phyloP scores from a whole-genome alignment of 2,113 vertebrate species.

The Syrrhaptes paradoxus region DNA sequence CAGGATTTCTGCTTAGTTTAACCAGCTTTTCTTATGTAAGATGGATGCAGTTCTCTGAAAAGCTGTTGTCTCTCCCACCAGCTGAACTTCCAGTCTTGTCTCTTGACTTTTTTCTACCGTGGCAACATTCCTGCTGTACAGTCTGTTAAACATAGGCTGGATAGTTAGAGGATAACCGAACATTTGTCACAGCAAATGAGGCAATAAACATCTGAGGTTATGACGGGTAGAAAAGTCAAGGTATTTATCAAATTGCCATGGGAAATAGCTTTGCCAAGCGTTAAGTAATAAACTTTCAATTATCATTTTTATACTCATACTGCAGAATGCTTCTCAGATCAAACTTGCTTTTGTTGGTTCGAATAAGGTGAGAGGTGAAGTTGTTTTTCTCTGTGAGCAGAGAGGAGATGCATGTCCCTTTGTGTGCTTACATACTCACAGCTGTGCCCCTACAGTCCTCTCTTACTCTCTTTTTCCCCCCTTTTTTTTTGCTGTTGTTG shows the following conservation, averaged over 20 bases:
- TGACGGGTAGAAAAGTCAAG: slow-evolving; percentile 32
- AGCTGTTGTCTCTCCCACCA: not conserved
- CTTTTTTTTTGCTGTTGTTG: not conserved
- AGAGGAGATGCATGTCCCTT: not conserved
- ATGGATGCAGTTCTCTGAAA: not conserved
- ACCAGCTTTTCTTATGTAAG: not conserved
- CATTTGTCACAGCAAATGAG: slow-evolving; percentile 45
- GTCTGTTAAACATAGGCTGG: not conserved
- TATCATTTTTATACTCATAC: slow-evolving; percentile 3
- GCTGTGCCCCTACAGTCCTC: not conserved
- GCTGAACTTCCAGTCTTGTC: not conserved
- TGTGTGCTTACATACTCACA: not conserved
- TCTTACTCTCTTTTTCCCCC: fast-evolving
- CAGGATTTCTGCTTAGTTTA: not conserved
- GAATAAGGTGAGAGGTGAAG: not conserved
- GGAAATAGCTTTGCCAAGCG: slow-evolving; percentile 28
- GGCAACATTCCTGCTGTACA: not conserved
- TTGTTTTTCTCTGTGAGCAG: not conserved
- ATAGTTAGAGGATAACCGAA: not conserved
- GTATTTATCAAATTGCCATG: slow-evolving; percentile 57
- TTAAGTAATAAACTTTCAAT: slow-evolving; percentile 63
- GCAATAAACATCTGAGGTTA: slow-evolving; percentile 47
- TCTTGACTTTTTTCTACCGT: not conserved
- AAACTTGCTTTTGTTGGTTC: slow-evolving; percentile 15
- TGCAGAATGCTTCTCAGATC: not conserved